These are phyloP conservation scores for Drosophila kanekoi DNA, from an alignment of 2,888 invertebrate genomes.

Conservation along the genomic window DNA sequence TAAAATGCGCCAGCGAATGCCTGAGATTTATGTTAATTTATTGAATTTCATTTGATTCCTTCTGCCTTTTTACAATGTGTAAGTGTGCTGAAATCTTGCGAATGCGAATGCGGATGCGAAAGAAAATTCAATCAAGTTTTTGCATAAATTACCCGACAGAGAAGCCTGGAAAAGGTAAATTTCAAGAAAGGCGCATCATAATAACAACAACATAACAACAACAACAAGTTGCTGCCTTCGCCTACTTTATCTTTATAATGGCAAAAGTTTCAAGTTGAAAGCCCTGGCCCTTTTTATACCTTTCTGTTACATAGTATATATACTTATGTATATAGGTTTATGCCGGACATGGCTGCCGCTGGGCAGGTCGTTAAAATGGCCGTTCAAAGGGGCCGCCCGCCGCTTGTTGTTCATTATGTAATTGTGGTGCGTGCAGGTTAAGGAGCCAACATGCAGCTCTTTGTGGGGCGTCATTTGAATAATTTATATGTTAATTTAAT, in stretches of 20 bases:
- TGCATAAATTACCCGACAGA: slow-evolving; percentile 70
- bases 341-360: slow-evolving; percentile 29
- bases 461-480: slow-evolving; percentile 64
- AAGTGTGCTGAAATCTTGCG: slow-evolving; percentile 52
- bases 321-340: neutral
- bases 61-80: slow-evolving; percentile 21
- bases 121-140: slow-evolving; percentile 74
- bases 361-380: slow-evolving; percentile 64
- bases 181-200: slow-evolving; percentile 37
- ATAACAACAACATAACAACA: slow-evolving; percentile 46
- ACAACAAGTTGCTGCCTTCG: slow-evolving; percentile 18
- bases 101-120: slow-evolving; percentile 39
- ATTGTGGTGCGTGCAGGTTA: slow-evolving; percentile 59
- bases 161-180: slow-evolving; percentile 31
- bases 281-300: slow-evolving; percentile 42
- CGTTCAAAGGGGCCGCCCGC: slow-evolving; percentile 31
- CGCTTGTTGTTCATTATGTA: slow-evolving; percentile 73
- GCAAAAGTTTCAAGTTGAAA: slow-evolving; percentile 66
- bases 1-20: slow-evolving; percentile 48
- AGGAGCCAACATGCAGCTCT: slow-evolving; percentile 27
- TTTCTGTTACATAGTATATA: neutral
- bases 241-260: slow-evolving; percentile 69
- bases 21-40: slow-evolving; percentile 78
- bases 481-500: slow-evolving; percentile 74
- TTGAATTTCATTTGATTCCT: slow-evolving; percentile 72